These are phyloP conservation scores for Troides aeacus DNA, from an alignment of 2,888 invertebrate genomes.

Conservation along the genomic window DNA sequence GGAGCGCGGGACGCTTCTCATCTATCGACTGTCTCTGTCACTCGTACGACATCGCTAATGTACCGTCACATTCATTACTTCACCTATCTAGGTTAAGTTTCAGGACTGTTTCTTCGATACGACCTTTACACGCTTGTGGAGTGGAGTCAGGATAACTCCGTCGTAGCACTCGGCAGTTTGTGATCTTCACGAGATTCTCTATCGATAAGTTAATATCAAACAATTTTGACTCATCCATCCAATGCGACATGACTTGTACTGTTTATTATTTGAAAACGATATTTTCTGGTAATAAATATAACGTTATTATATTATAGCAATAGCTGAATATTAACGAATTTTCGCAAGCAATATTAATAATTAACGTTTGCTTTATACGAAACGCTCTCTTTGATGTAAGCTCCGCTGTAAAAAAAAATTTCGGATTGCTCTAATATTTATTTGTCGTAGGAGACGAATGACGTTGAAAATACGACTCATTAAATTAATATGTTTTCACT, in stretches of 20 bases:
- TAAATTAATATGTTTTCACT: too few relatives aligned
- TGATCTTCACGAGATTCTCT: neutral
- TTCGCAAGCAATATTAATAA: conserved; percentile 64
- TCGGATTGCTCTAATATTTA: conserved; percentile 3
- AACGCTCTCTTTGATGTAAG: conserved; percentile 35
- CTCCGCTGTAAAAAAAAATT: conserved; percentile 3
- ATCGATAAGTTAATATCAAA: conserved; percentile 35
- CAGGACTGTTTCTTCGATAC: conserved; percentile 15
- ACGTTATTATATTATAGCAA: conserved; percentile 15
- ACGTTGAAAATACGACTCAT: neutral
- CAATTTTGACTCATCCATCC: conserved; percentile 54
- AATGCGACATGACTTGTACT: conserved; percentile 64
- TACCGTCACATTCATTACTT: conserved; percentile 56
- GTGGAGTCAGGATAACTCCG: too few relatives aligned
- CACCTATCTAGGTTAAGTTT: conserved; percentile 21
- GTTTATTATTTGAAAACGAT: conserved; percentile 32
- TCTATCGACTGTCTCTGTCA: conserved; percentile 70
- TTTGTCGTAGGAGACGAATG: neutral
- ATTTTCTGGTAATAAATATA: conserved; percentile 45
- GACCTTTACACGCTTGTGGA: neutral
- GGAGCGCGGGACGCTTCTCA: conserved; percentile 49
- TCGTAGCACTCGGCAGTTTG: neutral
- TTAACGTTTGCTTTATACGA: conserved; percentile 31
- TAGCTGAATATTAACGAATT: conserved; percentile 58
- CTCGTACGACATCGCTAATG: conserved; percentile 57